A percentile compares a stretch with the other conserved stretches of the same genome.
Conservation (phyloP, 2,113 vertebrate genomes). For the Peromyscus polionotus region DNA sequence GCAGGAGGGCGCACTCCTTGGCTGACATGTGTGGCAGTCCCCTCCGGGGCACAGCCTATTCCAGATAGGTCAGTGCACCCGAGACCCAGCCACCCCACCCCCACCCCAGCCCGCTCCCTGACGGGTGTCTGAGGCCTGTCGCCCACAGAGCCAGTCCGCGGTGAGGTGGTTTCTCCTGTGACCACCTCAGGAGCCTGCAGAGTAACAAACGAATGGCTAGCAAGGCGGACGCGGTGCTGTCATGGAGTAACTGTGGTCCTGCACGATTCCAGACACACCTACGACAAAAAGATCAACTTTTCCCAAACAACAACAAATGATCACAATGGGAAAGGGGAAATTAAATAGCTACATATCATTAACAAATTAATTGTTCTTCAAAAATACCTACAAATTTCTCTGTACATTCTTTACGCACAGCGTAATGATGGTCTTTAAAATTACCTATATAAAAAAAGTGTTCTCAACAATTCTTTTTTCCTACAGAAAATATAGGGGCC, state of each 20-base stretch:
- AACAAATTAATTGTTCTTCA: constrained; percentile 99
- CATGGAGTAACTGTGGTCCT: constrained; percentile 98
- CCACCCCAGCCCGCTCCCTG: constrained; percentile 72
- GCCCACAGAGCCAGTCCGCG: constrained; percentile 87
- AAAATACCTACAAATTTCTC: constrained; percentile 99
- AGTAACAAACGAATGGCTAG: constrained; percentile 95
- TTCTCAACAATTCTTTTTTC: constrained; percentile 92
- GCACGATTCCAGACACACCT: constrained; percentile 96
- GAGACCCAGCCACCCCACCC: constrained; percentile 81
- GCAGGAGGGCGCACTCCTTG: constrained; percentile 48
- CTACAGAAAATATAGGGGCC: constrained; percentile 95
- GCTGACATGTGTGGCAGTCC: constrained; percentile 53
- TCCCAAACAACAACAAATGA: constrained; percentile 93
- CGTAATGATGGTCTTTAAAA: constrained; percentile 99
- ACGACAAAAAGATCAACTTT: constrained; percentile 98
- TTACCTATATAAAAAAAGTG: constrained; percentile 98
- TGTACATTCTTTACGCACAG: constrained; percentile 99
- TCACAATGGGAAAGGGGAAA: constrained; percentile 98
- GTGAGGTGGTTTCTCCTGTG: constrained; percentile 87
- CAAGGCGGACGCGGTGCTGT: constrained; percentile 93
- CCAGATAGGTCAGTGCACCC: constrained; percentile 87
- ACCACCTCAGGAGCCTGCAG: constrained; percentile 91
- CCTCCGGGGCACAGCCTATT: constrained; percentile 85
- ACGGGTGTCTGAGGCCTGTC: constrained; percentile 81
- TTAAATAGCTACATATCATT: constrained; percentile 99